Percentiles rank a stretch among this genome's conserved stretches.
Evolutionary conservation across 2,113 vertebrate species (phyloP).

Genomic region (Tretioscincus oriximinensis): DNA sequence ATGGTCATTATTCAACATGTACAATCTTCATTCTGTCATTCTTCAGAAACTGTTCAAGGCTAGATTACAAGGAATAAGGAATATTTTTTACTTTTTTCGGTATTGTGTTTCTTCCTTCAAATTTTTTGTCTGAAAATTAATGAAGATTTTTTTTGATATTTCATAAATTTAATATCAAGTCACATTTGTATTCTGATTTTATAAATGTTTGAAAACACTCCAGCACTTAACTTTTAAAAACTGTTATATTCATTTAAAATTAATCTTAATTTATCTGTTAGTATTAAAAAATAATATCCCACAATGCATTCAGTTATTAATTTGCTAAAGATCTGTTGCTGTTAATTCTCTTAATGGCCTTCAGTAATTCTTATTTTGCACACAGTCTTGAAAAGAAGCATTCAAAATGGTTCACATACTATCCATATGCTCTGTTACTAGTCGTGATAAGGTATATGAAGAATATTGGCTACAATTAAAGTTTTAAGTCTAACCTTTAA

Average conservation of each 20-base stretch:
- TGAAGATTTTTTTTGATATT: neutral
- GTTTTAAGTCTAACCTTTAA: conserved; percentile 40
- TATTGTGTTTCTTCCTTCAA: conserved; percentile 34
- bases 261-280: too few relatives aligned
- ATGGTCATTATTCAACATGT: neutral
- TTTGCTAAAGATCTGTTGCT: neutral
- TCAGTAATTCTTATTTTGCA: neutral
- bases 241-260: neutral
- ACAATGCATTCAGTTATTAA: neutral
- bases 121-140: conserved; percentile 22
- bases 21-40: conserved; percentile 51
- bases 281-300: too few relatives aligned
- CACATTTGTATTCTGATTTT: conserved; percentile 42
- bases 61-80: conserved; percentile 43
- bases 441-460: neutral
- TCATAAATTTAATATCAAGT: neutral
- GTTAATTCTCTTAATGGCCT: neutral
- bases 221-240: neutral
- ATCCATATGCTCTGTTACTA: neutral
- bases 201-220: conserved; percentile 26
- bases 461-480: conserved; percentile 3
- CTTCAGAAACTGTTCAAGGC: conserved; percentile 38
- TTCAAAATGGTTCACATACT: neutral
- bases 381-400: neutral
- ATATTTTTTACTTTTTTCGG: conserved; percentile 39